Base-by-base conservation (phyloP, 1,140 invertebrate species). In the Drosophila yakuba region DNA sequence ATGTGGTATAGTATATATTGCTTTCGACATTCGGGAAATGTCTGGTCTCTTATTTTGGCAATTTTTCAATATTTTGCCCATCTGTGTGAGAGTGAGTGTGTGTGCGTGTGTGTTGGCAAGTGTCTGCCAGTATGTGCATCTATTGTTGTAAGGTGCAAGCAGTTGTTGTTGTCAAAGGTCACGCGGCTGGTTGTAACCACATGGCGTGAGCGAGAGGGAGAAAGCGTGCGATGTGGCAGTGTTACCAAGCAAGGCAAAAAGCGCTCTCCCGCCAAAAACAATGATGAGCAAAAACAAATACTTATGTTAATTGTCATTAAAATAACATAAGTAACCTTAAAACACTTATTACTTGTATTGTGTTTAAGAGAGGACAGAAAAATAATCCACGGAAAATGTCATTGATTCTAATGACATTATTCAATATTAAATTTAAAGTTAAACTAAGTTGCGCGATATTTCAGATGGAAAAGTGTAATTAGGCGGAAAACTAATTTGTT, bases 141-240 rank as follows among this genome's bases (percentile, higher is more conserved):
- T 43, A 57, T 64, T 36, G 69, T 47, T 50, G 41, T 41, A 52
- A 74, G 28, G 36, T 61, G 45, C 23, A 15, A 14, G 35, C 8
- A 38, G 47, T 75, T 66, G 72, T 66, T 75, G 61, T 67, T 76
- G 73, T 35, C 72, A 54, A 76, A 76, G 73, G 73, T 59, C 73
- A 76, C 73, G 72, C 60, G 72, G 56, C 56, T 14, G 52, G 55
- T 72, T 52, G 47, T 41, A 36, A 45, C 67, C 67, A 57, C 64
- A 69, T 71, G 67, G 67, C 36, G 11, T 35, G 51, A 48, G 17
- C 28, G 38, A 25, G 36, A 20, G 28, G 15, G 17, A 15, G 15
- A 60, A 32, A 57, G 32, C 8, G 56, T 11, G 39, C 17, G 43
- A 44, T 28, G 25, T 41, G 8, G 14, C 15, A 35, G 44, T 38